Evolutionary conservation across 2,797 vertebrate genomes (phyloP).

Genomic region (Hephaestus fuliginosus): DNA sequence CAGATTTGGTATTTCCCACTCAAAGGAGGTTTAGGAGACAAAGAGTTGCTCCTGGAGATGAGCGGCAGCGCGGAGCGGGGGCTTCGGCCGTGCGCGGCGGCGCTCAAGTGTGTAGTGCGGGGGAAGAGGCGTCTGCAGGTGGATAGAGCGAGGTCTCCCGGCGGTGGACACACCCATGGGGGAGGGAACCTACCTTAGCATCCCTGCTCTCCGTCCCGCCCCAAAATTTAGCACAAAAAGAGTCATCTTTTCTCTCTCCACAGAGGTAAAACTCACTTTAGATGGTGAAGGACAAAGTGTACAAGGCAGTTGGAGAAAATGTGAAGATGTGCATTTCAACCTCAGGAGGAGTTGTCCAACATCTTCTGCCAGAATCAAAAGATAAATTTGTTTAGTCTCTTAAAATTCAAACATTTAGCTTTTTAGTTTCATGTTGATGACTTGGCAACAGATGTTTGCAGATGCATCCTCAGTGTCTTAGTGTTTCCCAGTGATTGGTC

Average conservation of each 20-base stretch:
- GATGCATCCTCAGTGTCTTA: background rate
- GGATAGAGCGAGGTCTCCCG: slow-evolving; percentile 79
- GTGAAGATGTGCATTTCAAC: background rate
- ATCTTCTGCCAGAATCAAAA: background rate
- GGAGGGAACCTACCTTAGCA: slow-evolving; percentile 85
- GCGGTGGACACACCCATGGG: slow-evolving; percentile 82
- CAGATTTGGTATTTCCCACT: slow-evolving; percentile 55
- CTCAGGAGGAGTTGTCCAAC: background rate
- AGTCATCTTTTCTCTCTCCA: slow-evolving; percentile 18
- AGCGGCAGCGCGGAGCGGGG: slow-evolving; percentile 10
- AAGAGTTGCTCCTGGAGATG: slow-evolving; percentile 64
- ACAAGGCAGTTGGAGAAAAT: slow-evolving; percentile 2
- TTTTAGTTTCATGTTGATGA: background rate
- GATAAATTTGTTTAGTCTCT: background rate
- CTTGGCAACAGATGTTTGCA: background rate
- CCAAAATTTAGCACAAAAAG: slow-evolving; percentile 33
- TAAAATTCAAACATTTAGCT: background rate
- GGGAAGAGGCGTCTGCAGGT: slow-evolving; percentile 81
- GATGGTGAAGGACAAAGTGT: background rate
- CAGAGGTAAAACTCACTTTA: slow-evolving; percentile 7
- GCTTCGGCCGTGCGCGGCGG: slow-evolving; percentile 35
- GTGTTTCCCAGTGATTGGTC: background rate
- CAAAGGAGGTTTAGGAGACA: slow-evolving; percentile 37
- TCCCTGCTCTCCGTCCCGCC: slow-evolving; percentile 54
- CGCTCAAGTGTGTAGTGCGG: slow-evolving; percentile 59